Percentiles rank a stretch among this genome's conserved stretches.
These are phyloP conservation scores for Trematomus loennbergii DNA, from an alignment of 2,113 vertebrate species.

Conservation along the genomic window DNA sequence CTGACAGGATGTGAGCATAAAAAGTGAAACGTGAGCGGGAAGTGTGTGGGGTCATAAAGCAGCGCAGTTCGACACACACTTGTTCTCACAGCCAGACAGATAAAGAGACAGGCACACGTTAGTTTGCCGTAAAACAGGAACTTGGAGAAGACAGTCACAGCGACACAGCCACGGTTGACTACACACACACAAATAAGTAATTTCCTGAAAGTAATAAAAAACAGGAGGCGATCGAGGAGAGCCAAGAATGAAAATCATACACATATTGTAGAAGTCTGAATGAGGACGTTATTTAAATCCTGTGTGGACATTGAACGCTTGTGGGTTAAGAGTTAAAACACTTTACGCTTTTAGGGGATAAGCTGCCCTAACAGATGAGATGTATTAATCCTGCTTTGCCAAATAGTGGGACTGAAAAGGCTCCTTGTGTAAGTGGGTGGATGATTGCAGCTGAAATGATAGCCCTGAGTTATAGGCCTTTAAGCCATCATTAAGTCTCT, in stretches of 20 bases:
- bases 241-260: slow-evolving; percentile 5
- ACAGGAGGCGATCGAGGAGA: slow-evolving; percentile 17
- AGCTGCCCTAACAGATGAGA: slow-evolving; percentile 39
- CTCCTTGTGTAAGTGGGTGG: slow-evolving; percentile 27
- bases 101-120: slow-evolving; percentile 24
- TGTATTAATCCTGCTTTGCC: slow-evolving; percentile 39
- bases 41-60: slow-evolving; percentile 68
- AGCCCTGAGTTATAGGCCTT: not conserved
- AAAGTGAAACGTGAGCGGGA: slow-evolving; percentile 80
- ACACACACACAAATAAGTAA: slow-evolving; percentile 26
- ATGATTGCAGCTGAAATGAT: slow-evolving; percentile 18
- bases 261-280: slow-evolving; percentile 20
- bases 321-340: slow-evolving; percentile 29
- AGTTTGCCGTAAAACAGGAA: slow-evolving; percentile 63
- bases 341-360: slow-evolving; percentile 50
- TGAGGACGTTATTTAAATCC: slow-evolving; percentile 6
- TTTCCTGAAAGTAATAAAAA: slow-evolving; percentile 53
- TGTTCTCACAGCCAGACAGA: slow-evolving; percentile 41
- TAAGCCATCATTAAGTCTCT: not conserved
- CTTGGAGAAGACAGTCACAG: slow-evolving; percentile 19
- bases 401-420: slow-evolving; percentile 43
- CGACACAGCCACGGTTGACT: not conserved
- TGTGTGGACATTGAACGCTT: slow-evolving; percentile 37
- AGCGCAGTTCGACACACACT: slow-evolving; percentile 44
- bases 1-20: slow-evolving; percentile 72